Base-by-base conservation (phyloP, 1,140 invertebrate species). In the Antheraea pernyi region DNA sequence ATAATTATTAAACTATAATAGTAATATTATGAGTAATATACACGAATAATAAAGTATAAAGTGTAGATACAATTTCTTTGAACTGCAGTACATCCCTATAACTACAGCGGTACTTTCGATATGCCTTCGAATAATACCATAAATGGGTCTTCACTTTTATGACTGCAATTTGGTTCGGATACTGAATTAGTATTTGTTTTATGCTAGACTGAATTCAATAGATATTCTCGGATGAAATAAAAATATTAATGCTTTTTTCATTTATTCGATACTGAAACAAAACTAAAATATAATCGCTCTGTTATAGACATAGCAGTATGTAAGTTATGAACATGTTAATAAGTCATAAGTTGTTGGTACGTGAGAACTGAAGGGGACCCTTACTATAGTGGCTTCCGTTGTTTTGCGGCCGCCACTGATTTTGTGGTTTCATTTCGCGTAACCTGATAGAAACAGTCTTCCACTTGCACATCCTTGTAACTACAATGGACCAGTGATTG, bases 381-480 rank as follows among this genome's bases (percentile, higher is more conserved):
- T 72, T 76, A 69, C n/a, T 65, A 74, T 78, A 78, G 81, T 80
- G 84, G 83, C 88, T 90, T 91, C 89, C 89, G 89, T 83, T 86
- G 89, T 88, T 84, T 79, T 88, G 88, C 81, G 89, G 88, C 74
- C 69, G 74, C 42, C 84, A 79, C 81, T 88, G 88, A 90, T 88
- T 89, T 88, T 90, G 88, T 82, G 89, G 89, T 91, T 88, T 81
- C 82, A 84, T 89, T 91, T 90, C 78, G 86, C 89, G 89, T 88
- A 91, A 91, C 87, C 77, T 81, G 89, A 91, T 88, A 85, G 80
- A 84, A 76, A 79, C 69, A 73, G 65, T 78, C 68, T 76, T 71
- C 48, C 66, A 72, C 75, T 81, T 79, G 85, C 78, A 84, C 85
- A 86, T 90, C 86, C 86, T 88, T 81, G 70, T 81, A 78, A 67